Percentiles rank a stretch among this genome's conserved stretches.
These are phyloP conservation scores for Poecilus cupreus DNA, from an alignment of 2,888 invertebrate genomes.

Conservation along the genomic window DNA sequence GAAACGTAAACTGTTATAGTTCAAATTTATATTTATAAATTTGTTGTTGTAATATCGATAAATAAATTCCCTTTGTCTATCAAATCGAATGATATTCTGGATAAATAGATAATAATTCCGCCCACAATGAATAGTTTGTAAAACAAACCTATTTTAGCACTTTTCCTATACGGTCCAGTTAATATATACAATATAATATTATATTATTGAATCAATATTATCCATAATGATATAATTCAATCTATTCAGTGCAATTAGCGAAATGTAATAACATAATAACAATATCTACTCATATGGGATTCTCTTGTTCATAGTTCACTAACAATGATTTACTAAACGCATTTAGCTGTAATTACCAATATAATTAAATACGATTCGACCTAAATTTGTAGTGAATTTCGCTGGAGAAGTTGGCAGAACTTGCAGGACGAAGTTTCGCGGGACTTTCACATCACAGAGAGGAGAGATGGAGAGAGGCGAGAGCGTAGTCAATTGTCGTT, in stretches of 20 bases:
- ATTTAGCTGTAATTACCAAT: constrained; percentile 19
- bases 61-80: not conserved
- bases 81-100: not conserved
- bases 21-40: no score
- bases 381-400: constrained; percentile 27
- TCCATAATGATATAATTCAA: constrained; percentile 2
- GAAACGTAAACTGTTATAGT: no score
- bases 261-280: constrained; percentile 1
- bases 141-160: not conserved
- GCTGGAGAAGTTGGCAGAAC: constrained; percentile 17
- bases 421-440: not conserved
- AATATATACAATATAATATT: not conserved
- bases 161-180: not conserved
- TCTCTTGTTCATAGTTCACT: not conserved
- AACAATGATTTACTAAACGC: not conserved
- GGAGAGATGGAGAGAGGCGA: not conserved
- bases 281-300: not conserved
- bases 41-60: no score
- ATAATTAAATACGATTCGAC: constrained; percentile 36
- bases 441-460: no score
- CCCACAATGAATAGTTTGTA: not conserved
- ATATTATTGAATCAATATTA: not conserved
- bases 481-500: constrained; percentile 15
- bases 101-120: not conserved
- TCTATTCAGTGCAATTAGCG: not conserved